Conservation (phyloP, 2,113 vertebrate species). For the Papio anubis region DNA sequence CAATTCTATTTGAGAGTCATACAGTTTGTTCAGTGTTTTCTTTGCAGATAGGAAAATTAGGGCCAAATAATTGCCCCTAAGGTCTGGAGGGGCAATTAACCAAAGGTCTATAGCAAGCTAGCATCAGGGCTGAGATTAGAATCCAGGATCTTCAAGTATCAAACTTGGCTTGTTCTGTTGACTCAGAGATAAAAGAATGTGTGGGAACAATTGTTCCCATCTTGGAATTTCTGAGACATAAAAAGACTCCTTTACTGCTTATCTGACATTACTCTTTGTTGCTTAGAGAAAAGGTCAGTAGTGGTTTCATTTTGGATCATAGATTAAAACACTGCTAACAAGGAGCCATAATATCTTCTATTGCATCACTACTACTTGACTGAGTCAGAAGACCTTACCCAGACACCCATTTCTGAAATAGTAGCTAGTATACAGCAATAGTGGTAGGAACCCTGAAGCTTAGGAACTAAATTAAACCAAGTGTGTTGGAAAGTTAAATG, state of each 20-base stretch:
- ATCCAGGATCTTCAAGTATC: not conserved
- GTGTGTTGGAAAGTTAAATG: not conserved
- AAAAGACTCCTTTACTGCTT: not conserved
- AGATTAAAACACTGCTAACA: not conserved
- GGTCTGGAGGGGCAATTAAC: no score
- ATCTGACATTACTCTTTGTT: not conserved
- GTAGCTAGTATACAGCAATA: not conserved
- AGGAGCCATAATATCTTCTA: not conserved
- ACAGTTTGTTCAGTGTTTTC: not conserved
- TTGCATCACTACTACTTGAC: not conserved
- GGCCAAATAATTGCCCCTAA: no score
- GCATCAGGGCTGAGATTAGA: not conserved
- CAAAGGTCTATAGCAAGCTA: not conserved
- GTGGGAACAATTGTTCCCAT: not conserved
- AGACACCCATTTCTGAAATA: not conserved
- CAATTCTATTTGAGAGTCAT: not conserved
- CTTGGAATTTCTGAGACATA: not conserved
- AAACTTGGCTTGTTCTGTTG: not conserved
- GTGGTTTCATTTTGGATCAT: slow-evolving; percentile 12
- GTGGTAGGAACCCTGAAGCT: not conserved
- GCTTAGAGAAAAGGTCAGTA: not conserved
- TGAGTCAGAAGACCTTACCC: not conserved
- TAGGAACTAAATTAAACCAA: not conserved
- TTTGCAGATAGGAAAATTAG: not conserved
- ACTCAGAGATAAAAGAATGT: not conserved